A percentile compares a stretch with the other conserved stretches of the same genome.
Conservation (phyloP, 2,113 vertebrate species). For the Phaethornis superciliosus region DNA sequence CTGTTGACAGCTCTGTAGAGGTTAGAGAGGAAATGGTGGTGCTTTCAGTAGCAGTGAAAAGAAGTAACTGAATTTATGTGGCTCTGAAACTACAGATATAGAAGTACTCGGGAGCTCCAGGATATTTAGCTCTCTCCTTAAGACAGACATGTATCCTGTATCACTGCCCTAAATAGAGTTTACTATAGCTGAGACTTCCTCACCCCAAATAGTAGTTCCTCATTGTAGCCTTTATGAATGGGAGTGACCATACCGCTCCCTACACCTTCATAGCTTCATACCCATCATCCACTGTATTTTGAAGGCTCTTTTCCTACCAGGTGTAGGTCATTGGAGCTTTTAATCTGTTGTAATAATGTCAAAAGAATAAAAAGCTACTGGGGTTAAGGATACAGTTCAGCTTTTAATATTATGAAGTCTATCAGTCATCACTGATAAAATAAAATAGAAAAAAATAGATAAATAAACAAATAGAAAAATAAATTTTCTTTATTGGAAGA, state of each 20-base stretch:
- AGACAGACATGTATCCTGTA: neutral
- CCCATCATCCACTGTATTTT: accelerated
- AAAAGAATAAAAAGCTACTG: neutral
- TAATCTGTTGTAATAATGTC: neutral
- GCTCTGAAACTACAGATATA: neutral
- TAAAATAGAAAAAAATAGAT: too few relatives aligned
- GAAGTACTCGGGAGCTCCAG: neutral
- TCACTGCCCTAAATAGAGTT: accelerated
- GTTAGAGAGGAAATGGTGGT: neutral
- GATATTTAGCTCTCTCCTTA: neutral
- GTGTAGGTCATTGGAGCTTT: neutral
- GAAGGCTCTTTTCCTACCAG: neutral
- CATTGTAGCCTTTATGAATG: neutral
- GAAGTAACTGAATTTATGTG: neutral
- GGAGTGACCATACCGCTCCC: neutral
- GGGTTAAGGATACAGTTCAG: neutral
- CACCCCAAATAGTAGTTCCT: too few relatives aligned
- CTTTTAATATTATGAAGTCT: neutral
- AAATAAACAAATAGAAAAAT: neutral
- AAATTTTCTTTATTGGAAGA: neutral
- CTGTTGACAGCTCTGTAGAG: neutral
- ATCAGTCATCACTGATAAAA: neutral
- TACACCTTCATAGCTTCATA: accelerated
- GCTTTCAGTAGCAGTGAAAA: neutral
- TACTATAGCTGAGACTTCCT: neutral